Evolutionary conservation across 2,113 vertebrate species (phyloP).

Genomic region (Triplophysa rosa): DNA sequence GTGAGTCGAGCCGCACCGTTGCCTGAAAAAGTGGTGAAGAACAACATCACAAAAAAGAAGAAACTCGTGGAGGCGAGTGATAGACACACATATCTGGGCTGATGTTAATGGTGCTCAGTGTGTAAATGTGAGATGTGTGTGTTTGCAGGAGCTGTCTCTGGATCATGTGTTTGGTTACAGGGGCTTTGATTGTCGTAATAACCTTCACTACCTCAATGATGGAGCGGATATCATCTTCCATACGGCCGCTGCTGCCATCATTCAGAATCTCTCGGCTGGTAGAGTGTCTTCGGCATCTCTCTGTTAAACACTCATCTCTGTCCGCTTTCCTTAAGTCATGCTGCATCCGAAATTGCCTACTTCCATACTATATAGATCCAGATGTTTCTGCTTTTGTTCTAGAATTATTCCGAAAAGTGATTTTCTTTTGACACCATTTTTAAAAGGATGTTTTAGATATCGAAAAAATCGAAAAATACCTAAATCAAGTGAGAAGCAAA

Average conservation of each 20-base stretch:
- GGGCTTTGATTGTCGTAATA: conserved; percentile 95
- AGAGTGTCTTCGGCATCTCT: conserved; percentile 28
- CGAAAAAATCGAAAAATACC: too few species aligned
- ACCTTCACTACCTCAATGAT: conserved; percentile 98
- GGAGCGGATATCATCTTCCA: conserved; percentile 94
- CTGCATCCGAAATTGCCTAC: too few species aligned
- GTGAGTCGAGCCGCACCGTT: conserved; percentile 92
- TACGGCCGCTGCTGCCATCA: conserved; percentile 84
- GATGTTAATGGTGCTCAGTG: not conserved
- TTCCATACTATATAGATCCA: too few species aligned
- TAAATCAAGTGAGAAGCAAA: too few species aligned
- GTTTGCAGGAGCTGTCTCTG: conserved; percentile 84
- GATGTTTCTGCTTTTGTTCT: too few species aligned
- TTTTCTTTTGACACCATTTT: too few species aligned
- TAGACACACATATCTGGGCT: too few species aligned
- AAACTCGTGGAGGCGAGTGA: conserved; percentile 87
- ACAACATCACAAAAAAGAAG: conserved; percentile 91
- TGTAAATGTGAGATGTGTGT: conserved; percentile 7
- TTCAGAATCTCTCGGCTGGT: conserved; percentile 94
- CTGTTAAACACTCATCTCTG: not conserved
- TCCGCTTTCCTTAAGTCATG: too few species aligned
- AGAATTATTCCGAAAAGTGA: too few species aligned
- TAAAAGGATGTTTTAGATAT: too few species aligned
- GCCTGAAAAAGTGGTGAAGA: conserved; percentile 93
- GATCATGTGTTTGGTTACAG: conserved; percentile 97